Evolutionary conservation across 2,113 vertebrate species (phyloP), one percentile per base, ranked within the genome.

Genomic region (Raphicerus campestris): DNA sequence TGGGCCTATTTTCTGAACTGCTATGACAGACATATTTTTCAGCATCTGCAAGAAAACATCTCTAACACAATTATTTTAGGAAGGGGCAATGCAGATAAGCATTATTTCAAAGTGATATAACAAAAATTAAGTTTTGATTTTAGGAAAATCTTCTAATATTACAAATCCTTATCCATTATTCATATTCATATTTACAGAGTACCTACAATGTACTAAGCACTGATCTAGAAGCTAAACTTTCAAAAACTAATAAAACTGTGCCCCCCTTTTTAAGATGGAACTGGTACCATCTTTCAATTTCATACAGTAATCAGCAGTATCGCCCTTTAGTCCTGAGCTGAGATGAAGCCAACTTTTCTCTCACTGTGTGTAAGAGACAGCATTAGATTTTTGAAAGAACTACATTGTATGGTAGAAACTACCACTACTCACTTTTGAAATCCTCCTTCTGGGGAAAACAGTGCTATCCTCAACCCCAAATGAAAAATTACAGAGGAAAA

Each of bases 201-300:
- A 51, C 10, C 24, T 89, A 39, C 28, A 47, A 80, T 82, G 8
- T 42, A 78, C 32, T 53, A 51, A 30, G 22, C 4, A 88, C 14
- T 91, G 3, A 89, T 83, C 42, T 53, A 94, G 80, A 95, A 97
- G 89, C 17, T 73, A 19, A 89, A 70, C 15, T 96, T 97, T 89
- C 35, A 53, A 85, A 92, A 61, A 73, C 56, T 16, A 87, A 70
- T 14, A 55, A 35, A 96, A 6, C 2, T 10, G 1, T 49, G 77
- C 8, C 45, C 2, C 49, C 10, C 30, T 24, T 0, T 86, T 35
- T 75, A 86, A 30, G 14, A 35, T 26, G 66, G 20, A 89, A 24
- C 32, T 84, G 28, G 28, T 32, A 30, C 60, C 26, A 60, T 32
- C 78, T 94, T 95, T 87, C 39, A 95, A 24, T 82, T 81, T 55